Percentiles rank a stretch among this genome's conserved stretches.
Conservation (phyloP, 2,888 invertebrate genomes). For the Exocentrus adspersus region DNA sequence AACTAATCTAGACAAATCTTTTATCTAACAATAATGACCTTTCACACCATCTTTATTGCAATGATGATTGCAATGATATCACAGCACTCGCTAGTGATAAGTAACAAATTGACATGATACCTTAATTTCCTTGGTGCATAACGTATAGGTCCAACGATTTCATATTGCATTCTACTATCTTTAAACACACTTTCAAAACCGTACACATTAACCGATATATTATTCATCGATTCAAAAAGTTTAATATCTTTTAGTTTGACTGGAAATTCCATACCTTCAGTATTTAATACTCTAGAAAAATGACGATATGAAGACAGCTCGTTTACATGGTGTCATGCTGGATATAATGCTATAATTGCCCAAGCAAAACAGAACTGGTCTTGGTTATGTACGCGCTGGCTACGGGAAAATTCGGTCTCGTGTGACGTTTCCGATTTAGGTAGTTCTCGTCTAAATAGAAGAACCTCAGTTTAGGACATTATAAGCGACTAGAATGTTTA, state of each 20-base stretch:
- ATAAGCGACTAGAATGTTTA: too few relatives aligned
- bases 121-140: neutral
- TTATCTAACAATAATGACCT: neutral
- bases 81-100: neutral
- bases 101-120: neutral
- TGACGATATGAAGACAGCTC: neutral
- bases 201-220: neutral
- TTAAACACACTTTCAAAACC: neutral
- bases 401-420: too few relatives aligned
- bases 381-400: too few relatives aligned
- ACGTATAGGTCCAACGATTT: neutral
- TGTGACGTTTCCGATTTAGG: too few relatives aligned
- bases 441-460: too few relatives aligned
- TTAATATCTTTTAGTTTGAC: too few relatives aligned
- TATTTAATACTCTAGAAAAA: neutral
- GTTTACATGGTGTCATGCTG: neutral
- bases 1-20: too few relatives aligned
- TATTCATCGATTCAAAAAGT: too few relatives aligned
- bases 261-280: too few relatives aligned
- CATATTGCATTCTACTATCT: neutral
- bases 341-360: neutral
- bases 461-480: too few relatives aligned
- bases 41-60: neutral
- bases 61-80: neutral
- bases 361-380: neutral